Base-by-base conservation (phyloP, 1,140 invertebrate species). In the Cherax destructor region DNA sequence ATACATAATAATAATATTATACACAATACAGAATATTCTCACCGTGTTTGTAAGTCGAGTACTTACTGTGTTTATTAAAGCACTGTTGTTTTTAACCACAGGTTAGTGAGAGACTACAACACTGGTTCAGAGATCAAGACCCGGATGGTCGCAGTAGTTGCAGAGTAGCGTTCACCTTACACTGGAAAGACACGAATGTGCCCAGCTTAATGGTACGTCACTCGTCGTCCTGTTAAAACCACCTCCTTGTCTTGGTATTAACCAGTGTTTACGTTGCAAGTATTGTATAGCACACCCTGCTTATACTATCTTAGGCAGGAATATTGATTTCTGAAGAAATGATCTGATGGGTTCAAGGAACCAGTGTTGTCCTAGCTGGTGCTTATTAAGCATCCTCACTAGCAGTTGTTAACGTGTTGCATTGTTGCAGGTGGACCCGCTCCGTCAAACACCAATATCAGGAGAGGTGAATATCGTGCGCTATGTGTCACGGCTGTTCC, bases 381-480 rank as follows among this genome's bases (percentile, higher is more conserved):
- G 30, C 30, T 41, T 41, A 41, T 41, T 0, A 0, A 41, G 30
- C 30, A 41, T 41, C 30, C 30, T 41, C 30, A 2, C 30, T 41
- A 41, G 30, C 30, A 41, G 30, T 41, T 2, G 30, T 41, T 41
- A 41, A 41, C 30, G 0, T 41, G 30, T 41, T 41, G 30, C 95
- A 59, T 94, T 95, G 93, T 56, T 95, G 74, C 88, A 93, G 92
- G 92, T 95, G 3, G 94, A 94, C 86, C 95, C 95, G 16, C 81
- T 95, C 4, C 94, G 94, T 10, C 95, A 95, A 69, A 94, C 94
- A 10, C 86, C 91, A 10, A 94, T 96, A 50, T 88, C 93, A 49
- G 96, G 96, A 11, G 96, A 97, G 94, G 95, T 94, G 18, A 96
- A 96, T 94, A 94, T 96, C 41, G 93, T 95, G 16, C 94, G 96